A percentile compares a stretch with the other conserved stretches of the same genome.
Evolutionary conservation across 2,888 invertebrate species (phyloP).

Genomic region (Lordiphosa andalusiaca): DNA sequence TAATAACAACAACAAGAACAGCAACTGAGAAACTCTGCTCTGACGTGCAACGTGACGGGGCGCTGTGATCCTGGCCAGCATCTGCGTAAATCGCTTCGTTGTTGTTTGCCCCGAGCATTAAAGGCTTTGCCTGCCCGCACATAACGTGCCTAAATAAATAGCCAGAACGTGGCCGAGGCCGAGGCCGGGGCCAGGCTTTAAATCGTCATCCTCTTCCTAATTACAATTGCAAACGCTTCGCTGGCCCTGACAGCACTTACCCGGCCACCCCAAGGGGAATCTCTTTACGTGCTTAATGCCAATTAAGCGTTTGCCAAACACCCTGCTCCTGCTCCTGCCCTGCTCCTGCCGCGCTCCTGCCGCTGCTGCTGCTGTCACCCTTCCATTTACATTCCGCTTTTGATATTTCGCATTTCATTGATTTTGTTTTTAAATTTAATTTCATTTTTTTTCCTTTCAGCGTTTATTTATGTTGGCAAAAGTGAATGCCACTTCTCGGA

Average conservation of each 20-base stretch:
- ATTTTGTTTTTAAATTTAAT: constrained; percentile 31
- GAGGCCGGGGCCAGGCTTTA: constrained; percentile 32
- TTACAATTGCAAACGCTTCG: constrained; percentile 59
- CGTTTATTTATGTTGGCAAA: no score
- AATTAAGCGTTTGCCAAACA: constrained; percentile 63
- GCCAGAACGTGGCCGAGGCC: constrained; percentile 19
- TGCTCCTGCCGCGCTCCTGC: background rate
- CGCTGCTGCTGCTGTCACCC: background rate
- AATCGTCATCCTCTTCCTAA: constrained; percentile 44
- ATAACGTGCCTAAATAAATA: constrained; percentile 66
- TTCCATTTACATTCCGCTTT: constrained; percentile 45
- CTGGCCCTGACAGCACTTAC: constrained; percentile 49
- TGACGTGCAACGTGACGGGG: constrained; percentile 41
- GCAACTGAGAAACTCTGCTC: constrained; percentile 14
- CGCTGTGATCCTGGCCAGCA: constrained; percentile 18
- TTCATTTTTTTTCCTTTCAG: constrained; percentile 19
- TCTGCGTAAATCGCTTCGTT: constrained; percentile 64
- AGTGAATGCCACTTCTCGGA: background rate
- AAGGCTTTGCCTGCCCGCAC: constrained; percentile 58
- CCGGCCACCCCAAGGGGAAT: constrained; percentile 29
- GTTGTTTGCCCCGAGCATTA: constrained; percentile 64
- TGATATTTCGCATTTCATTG: constrained; percentile 59
- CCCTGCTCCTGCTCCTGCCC: constrained; percentile 11
- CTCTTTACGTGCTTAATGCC: constrained; percentile 67
- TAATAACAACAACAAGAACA: constrained; percentile 54